phyloP scores from a whole-genome alignment of 2,888 invertebrate genomes.

The Galeruca laticollis region DNA sequence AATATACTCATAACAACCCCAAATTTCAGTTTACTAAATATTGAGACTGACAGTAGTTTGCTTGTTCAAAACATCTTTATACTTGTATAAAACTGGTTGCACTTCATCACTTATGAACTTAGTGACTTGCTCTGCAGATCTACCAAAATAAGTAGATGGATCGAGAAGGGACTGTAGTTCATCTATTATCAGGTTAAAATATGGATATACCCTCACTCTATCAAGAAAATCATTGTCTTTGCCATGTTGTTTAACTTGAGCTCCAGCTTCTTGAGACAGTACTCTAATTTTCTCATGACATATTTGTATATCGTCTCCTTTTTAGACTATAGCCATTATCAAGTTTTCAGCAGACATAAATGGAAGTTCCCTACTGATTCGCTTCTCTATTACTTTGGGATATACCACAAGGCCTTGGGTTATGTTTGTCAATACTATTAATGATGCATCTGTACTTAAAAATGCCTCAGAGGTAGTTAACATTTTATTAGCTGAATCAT shows the following conservation, averaged over 20 bases:
- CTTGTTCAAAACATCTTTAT: slow-evolving; percentile 63
- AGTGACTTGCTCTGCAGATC: slow-evolving; percentile 89
- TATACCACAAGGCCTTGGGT: slow-evolving; percentile 96
- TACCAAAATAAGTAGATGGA: slow-evolving; percentile 88
- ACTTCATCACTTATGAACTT: slow-evolving; percentile 90
- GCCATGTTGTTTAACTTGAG: slow-evolving; percentile 90
- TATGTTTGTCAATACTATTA: slow-evolving; percentile 91
- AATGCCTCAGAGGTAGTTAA: slow-evolving; percentile 94
- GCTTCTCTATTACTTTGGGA: slow-evolving; percentile 90
- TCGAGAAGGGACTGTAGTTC: slow-evolving; percentile 83
- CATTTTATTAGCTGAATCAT: slow-evolving; percentile 96
- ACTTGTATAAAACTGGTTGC: slow-evolving; percentile 76
- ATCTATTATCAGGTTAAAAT: slow-evolving; percentile 86
- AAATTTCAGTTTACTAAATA: slow-evolving; percentile 51
- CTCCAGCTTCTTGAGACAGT: slow-evolving; percentile 91
- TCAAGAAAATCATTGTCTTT: slow-evolving; percentile 92
- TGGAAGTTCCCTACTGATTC: slow-evolving; percentile 89
- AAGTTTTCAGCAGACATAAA: slow-evolving; percentile 99
- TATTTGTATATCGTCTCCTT: slow-evolving; percentile 93
- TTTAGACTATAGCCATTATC: slow-evolving; percentile 98
- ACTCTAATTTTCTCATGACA: slow-evolving; percentile 97
- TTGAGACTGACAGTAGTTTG: slow-evolving; percentile 45
- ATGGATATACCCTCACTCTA: slow-evolving; percentile 80
- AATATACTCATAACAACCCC: neutral
- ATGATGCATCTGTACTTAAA: slow-evolving; percentile 89